phyloP scores from a whole-genome alignment of 2,888 invertebrate species.

The Diachrysia chrysitis region DNA sequence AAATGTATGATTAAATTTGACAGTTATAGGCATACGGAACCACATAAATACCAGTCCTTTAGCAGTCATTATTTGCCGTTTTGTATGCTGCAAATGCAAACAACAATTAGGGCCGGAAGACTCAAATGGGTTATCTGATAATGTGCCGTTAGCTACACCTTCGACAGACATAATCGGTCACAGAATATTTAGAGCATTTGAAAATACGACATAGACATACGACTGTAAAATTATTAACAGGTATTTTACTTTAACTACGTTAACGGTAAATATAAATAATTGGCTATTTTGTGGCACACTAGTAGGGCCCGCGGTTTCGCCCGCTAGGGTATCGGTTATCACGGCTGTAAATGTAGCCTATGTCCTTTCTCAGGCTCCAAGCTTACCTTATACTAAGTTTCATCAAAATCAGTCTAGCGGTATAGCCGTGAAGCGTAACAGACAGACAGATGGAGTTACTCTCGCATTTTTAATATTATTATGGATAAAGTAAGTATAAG shows the following conservation, averaged over 20 bases:
- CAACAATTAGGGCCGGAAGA: conserved; percentile 76
- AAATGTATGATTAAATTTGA: background rate
- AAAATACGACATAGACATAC: conserved; percentile 35
- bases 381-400: no score
- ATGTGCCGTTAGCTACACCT: conserved; percentile 71
- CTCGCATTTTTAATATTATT: no score
- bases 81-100: conserved; percentile 70
- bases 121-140: conserved; percentile 75
- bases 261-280: background rate
- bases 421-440: no score
- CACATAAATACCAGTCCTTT: conserved; percentile 36
- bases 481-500: no score
- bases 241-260: no score
- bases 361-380: no score
- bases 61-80: conserved; percentile 68
- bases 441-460: no score
- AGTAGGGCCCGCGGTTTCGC: no score
- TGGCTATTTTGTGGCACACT: no score
- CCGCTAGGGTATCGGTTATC: no score
- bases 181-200: conserved; percentile 48
- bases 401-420: no score
- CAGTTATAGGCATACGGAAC: background rate
- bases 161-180: conserved; percentile 69
- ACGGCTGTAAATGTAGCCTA: no score
- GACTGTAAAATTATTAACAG: conserved; percentile 18